Percentiles rank a stretch among this genome's conserved stretches.
These are phyloP conservation scores for Neodiprion pinetum DNA, from an alignment of 1,140 invertebrate species.

Conservation along the genomic window DNA sequence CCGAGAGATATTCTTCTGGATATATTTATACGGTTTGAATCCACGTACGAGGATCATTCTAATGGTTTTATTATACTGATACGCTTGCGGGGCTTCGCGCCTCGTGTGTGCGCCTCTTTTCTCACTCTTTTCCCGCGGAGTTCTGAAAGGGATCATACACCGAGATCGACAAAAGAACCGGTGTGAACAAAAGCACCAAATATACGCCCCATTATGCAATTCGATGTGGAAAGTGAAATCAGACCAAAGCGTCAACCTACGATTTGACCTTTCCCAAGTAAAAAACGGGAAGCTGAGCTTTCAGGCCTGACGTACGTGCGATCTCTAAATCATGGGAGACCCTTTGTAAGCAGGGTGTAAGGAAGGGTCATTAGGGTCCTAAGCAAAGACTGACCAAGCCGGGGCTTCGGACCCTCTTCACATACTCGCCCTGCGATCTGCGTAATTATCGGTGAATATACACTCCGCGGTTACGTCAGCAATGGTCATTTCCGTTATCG, in stretches of 20 bases:
- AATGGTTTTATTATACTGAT: slow-evolving; percentile 54
- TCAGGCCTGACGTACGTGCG: too few species aligned
- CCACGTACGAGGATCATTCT: slow-evolving; percentile 50
- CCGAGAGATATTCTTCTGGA: slow-evolving; percentile 55
- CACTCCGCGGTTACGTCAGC: slow-evolving; percentile 40
- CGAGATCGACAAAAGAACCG: neutral
- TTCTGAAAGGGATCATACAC: neutral
- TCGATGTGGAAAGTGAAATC: too few species aligned
- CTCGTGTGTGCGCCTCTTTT: slow-evolving; percentile 34
- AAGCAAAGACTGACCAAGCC: slow-evolving; percentile 55
- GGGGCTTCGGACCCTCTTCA: slow-evolving; percentile 23
- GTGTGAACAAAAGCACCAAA: neutral
- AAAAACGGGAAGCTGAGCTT: too few species aligned
- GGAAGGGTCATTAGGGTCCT: slow-evolving; percentile 42
- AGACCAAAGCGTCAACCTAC: too few species aligned
- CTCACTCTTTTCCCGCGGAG: neutral
- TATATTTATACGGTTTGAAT: slow-evolving; percentile 53
- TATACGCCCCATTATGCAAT: too few species aligned
- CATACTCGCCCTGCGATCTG: slow-evolving; percentile 21
- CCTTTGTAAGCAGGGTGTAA: slow-evolving; percentile 4
- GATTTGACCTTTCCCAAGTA: too few species aligned
- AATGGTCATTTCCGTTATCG: slow-evolving; percentile 49
- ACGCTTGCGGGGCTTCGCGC: slow-evolving; percentile 22
- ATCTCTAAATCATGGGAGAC: neutral
- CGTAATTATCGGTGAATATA: slow-evolving; percentile 49